Evolutionary conservation across 2,888 invertebrate genomes (phyloP), one percentile per base, ranked within the genome.

Genomic region (Amphiduros pacificus): DNA sequence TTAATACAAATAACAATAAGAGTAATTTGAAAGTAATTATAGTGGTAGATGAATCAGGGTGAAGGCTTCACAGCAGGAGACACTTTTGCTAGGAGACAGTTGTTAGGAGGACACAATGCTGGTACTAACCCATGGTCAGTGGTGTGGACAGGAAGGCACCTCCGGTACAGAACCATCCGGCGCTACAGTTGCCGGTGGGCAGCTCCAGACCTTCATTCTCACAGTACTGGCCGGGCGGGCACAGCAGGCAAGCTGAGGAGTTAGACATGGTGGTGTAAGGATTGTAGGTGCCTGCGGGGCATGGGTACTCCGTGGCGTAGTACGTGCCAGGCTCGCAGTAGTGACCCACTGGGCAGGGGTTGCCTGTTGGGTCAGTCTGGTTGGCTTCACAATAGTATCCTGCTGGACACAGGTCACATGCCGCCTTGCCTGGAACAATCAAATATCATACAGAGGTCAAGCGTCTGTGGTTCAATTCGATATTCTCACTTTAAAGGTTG

Each of bases 141-240:
- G 79, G 79, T 62, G 71, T 69, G 44, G 67, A 50, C 17, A 68
- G 63, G 4, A 59, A 63, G 6, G 78, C 73, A 1, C 75, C 76
- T 27, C 77, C 77, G n/a, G 75, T 71, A 65, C 79, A 80, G 73
- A 74, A 80, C 74, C 75, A 80, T 3, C 80, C 80, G 14, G 68
- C 72, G 36, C 70, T 69, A 64, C 80, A 80, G 65, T 73, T 71
- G 1, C 73, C 79, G 24, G 73, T 67, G 2, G 73, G 74, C 11
- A 60, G 29, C 24, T 62, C 61, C 6, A 73, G 64, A 6, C 77
- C 78, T 0, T 62, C 31, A 6, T 72, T 72, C n/a, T 66, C 65
- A 61, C 80, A 80, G 61, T 73, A 80, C 57, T 71, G 66, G 2
- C 79, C 79, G 3, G 79, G 74, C 4, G 73, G 71, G 68, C 80